Evolutionary conservation across 2,797 vertebrate species (phyloP).

Genomic region (Pelobates cultripes): DNA sequence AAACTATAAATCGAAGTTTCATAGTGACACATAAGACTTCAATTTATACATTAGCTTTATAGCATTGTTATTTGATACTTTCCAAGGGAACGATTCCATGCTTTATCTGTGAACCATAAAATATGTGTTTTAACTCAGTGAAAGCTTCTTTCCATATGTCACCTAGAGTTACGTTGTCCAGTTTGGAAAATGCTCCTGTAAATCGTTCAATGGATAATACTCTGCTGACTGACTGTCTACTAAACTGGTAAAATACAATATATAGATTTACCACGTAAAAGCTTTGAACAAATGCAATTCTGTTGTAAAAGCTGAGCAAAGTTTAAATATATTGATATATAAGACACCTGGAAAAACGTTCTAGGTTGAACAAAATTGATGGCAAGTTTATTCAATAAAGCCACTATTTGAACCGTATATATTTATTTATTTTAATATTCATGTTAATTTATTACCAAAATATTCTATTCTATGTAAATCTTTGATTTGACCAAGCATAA

Average conservation of each 20-base stretch:
- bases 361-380: background rate
- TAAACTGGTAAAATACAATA: conserved; percentile 21
- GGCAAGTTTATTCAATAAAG: background rate
- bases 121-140: conserved; percentile 20
- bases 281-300: conserved; percentile 21
- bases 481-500: too few relatives aligned
- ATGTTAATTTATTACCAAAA: too few relatives aligned
- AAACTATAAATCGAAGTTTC: conserved; percentile 21
- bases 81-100: conserved; percentile 10
- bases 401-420: too few relatives aligned
- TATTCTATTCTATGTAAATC: too few relatives aligned
- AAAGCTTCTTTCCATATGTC: conserved; percentile 34
- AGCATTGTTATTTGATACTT: conserved; percentile 19
- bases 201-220: conserved; percentile 2
- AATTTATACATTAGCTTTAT: conserved; percentile 13
- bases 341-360: background rate
- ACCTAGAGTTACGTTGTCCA: conserved; percentile 15
- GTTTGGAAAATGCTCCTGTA: conserved; percentile 25
- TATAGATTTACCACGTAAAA: conserved; percentile 35
- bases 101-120: conserved; percentile 39
- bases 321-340: background rate
- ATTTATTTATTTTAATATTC: too few relatives aligned
- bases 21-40: conserved; percentile 13
- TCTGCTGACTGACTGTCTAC: conserved; percentile 3
- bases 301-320: conserved; percentile 20